phyloP scores from a whole-genome alignment of 2,888 invertebrate genomes.

The Caenorhabditis angaria region DNA sequence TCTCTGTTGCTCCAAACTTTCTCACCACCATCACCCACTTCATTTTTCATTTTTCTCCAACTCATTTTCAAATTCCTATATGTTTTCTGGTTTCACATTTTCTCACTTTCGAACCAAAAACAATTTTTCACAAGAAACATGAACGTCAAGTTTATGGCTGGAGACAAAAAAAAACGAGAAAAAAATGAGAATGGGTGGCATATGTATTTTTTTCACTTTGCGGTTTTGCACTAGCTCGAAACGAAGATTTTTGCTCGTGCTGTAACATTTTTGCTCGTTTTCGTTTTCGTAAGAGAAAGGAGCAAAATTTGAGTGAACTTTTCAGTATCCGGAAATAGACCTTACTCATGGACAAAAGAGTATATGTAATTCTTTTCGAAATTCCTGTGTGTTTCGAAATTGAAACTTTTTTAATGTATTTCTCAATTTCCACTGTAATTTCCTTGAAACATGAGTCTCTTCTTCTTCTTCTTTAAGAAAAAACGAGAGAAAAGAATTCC shows the following conservation, averaged over 20 bases:
- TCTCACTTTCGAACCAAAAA: constrained; percentile 1
- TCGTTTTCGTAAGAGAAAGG: no score
- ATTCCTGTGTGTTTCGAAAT: no score
- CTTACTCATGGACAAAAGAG: no score
- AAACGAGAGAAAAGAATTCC: no score
- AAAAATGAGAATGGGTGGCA: constrained; percentile 4
- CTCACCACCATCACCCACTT: neutral
- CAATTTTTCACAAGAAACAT: constrained; percentile 1
- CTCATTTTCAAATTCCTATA: no score
- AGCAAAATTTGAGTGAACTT: no score
- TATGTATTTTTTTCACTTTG: constrained; percentile 4
- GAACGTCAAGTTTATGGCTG: neutral
- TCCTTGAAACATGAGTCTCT: neutral
- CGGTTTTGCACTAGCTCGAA: neutral
- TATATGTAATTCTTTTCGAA: no score
- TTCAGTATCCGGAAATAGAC: no score
- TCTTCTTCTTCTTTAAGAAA: neutral
- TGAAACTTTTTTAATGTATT: no score
- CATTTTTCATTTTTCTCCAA: neutral
- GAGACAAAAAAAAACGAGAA: neutral
- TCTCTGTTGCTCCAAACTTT: no score
- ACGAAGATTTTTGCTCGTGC: neutral
- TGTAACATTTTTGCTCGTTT: constrained; percentile 1
- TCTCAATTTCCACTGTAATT: neutral
- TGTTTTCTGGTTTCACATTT: no score